Conservation (phyloP, 2,113 vertebrate species). For the Muntiacus muntjak region DNA sequence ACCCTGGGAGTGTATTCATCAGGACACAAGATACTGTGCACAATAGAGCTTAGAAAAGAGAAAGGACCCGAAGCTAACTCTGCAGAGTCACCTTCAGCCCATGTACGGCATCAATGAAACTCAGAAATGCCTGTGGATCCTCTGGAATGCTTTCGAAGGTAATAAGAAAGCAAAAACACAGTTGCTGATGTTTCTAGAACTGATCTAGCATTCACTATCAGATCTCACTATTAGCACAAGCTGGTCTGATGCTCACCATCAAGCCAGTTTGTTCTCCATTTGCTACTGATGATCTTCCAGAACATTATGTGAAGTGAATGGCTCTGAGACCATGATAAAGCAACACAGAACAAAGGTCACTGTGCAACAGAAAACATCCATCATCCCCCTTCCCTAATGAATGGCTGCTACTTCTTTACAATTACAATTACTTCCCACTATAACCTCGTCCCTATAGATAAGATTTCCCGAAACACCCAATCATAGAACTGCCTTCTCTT, state of each 20-base stretch:
- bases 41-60: background rate
- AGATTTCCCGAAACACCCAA: background rate
- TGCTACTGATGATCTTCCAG: background rate
- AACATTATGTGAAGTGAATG: background rate
- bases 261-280: background rate
- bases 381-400: background rate
- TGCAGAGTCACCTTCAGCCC: background rate
- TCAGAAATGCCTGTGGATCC: background rate
- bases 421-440: background rate
- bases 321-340: background rate
- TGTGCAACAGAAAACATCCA: background rate
- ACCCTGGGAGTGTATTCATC: background rate
- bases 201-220: background rate
- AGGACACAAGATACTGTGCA: background rate
- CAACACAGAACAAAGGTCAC: background rate
- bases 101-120: fast-evolving
- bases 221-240: background rate
- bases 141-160: background rate
- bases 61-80: background rate
- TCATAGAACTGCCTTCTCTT: background rate
- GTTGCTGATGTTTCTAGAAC: background rate
- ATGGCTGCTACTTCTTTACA: background rate
- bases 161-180: background rate
- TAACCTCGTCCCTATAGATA: background rate
- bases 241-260: background rate